A percentile compares a stretch with the other conserved stretches of the same genome.
Evolutionary conservation across 2,797 vertebrate genomes (phyloP).

Genomic region (Pseudotriccus pelzelni): DNA sequence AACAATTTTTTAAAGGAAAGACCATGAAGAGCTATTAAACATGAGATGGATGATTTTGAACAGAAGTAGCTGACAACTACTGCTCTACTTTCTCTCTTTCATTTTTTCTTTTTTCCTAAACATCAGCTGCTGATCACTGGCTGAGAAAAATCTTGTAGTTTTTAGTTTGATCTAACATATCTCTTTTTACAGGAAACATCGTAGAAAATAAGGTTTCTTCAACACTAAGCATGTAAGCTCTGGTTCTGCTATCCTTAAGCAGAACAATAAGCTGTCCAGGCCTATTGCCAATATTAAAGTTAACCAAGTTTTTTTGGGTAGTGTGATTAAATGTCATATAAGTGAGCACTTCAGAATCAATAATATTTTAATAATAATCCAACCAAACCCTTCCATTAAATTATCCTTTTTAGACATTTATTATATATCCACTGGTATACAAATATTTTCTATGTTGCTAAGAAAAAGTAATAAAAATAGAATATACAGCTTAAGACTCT

Average conservation of each 20-base stretch:
- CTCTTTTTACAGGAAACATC: conserved; percentile 54
- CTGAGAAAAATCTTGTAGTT: conserved; percentile 45
- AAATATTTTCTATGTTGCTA: background rate
- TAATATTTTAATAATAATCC: background rate
- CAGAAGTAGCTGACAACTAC: background rate
- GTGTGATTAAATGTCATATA: background rate
- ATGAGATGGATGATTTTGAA: background rate
- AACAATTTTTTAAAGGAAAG: background rate
- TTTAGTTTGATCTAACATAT: conserved; percentile 26
- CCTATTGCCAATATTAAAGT: background rate
- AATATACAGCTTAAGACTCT: background rate
- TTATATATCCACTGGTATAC: background rate
- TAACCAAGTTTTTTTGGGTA: background rate
- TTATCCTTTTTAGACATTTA: background rate
- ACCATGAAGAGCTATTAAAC: background rate
- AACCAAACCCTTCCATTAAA: background rate
- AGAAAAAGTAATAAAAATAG: background rate
- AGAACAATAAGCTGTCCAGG: background rate
- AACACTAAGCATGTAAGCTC: background rate
- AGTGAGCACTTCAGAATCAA: background rate
- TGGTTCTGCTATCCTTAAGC: background rate
- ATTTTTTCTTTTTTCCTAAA: conserved; percentile 6
- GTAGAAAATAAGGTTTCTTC: conserved; percentile 21
- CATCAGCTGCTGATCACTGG: background rate
- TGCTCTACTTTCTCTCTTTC: background rate